phyloP scores from a whole-genome alignment of 1,140 invertebrate genomes.

The Drosophila melanogaster region Release_6_plus_ISO1_MT NT_033777.3:22473001-22473500 shows the following conservation, averaged over 20 bases:
- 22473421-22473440: slow-evolving; percentile 94
- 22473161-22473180: slow-evolving; percentile 97
- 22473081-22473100: slow-evolving; percentile 92
- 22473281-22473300: slow-evolving; percentile 97
- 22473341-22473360: slow-evolving; percentile 90
- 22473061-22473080: slow-evolving; percentile 91
- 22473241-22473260: slow-evolving; percentile 92
- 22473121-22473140: slow-evolving; percentile 95
- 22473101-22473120: slow-evolving; percentile 91
- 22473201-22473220: slow-evolving; percentile 95
- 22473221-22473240: slow-evolving; percentile 95
- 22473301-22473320: slow-evolving; percentile 94
- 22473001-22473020: slow-evolving; percentile 15
- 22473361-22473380: slow-evolving; percentile 91
- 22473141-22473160: slow-evolving; percentile 97
- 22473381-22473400: slow-evolving; percentile 92
- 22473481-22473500: slow-evolving; percentile 5
- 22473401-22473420: slow-evolving; percentile 92
- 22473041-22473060: slow-evolving; percentile 34
- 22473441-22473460: slow-evolving; percentile 67
- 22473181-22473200: slow-evolving; percentile 95
- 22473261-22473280: slow-evolving; percentile 90
- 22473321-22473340: slow-evolving; percentile 89
- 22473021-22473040: not conserved
- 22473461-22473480: not conserved